phyloP scores from a whole-genome alignment of 2,888 invertebrate species.

The Venusia cambrica region DNA sequence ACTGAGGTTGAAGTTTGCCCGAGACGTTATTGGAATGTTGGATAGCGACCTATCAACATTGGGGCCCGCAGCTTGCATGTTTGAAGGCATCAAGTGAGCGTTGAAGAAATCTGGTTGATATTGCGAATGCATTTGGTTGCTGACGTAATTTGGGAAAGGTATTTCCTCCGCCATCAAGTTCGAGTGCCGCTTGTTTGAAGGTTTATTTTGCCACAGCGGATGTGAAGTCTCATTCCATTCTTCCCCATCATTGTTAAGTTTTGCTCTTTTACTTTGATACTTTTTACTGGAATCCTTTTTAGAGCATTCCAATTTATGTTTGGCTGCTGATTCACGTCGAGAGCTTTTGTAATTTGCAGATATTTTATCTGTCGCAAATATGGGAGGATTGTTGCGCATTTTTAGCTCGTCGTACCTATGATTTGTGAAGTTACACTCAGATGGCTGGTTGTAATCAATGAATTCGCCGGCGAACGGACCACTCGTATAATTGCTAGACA shows the following conservation, averaged over 20 bases:
- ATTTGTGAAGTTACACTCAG: constrained; percentile 68
- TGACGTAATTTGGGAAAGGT: constrained; percentile 64
- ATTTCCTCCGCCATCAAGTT: constrained; percentile 64
- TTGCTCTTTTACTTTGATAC: constrained; percentile 65
- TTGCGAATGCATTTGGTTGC: constrained; percentile 66
- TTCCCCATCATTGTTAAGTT: constrained; percentile 58
- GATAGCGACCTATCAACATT: constrained; percentile 59
- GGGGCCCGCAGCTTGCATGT: constrained; percentile 59
- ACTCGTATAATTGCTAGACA: constrained; percentile 63
- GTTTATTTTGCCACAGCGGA: constrained; percentile 67
- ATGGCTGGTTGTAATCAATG: constrained; percentile 66
- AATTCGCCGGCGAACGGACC: constrained; percentile 66
- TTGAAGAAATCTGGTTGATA: constrained; percentile 72
- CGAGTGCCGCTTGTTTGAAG: constrained; percentile 53
- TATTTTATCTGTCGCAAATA: constrained; percentile 59
- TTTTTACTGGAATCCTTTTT: constrained; percentile 71
- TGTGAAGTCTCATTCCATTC: constrained; percentile 67
- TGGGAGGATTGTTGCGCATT: constrained; percentile 59
- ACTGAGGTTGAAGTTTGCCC: constrained; percentile 90
- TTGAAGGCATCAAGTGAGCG: constrained; percentile 64
- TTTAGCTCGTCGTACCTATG: constrained; percentile 72
- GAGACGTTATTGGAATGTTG: constrained; percentile 64
- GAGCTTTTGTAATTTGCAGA: constrained; percentile 57
- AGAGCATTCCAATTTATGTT: constrained; percentile 73
- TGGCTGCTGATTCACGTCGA: constrained; percentile 62